These are phyloP conservation scores for Trichopoda pennipes DNA, from an alignment of 2,888 invertebrate species.

Conservation along the genomic window DNA sequence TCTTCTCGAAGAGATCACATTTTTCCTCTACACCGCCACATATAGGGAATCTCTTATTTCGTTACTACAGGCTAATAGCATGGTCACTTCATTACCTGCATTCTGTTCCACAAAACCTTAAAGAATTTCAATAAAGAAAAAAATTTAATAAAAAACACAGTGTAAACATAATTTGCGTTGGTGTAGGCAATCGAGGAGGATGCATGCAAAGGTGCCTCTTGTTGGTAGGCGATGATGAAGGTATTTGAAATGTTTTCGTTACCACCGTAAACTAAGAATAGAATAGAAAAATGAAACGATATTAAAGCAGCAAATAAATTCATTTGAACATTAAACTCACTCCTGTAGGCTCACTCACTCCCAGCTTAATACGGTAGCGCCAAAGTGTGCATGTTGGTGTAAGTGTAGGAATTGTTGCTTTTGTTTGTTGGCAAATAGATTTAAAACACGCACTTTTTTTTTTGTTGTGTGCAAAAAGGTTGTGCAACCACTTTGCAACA, in stretches of 20 bases:
- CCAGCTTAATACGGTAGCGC: constrained; percentile 62
- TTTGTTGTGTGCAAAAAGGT: constrained; percentile 29
- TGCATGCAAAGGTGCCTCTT: constrained; percentile 1
- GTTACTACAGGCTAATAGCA: not conserved
- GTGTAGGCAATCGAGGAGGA: constrained; percentile 34
- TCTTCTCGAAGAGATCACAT: no score
- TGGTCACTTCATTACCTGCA: not conserved
- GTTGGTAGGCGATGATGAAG: not conserved
- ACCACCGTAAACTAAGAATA: constrained; percentile 4
- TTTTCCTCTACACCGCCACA: no score
- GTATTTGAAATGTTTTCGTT: constrained; percentile 17
- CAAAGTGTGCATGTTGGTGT: not conserved
- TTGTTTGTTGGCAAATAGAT: constrained; percentile 58
- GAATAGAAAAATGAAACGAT: constrained; percentile 17
- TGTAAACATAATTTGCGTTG: constrained; percentile 66
- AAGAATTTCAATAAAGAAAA: constrained; percentile 9
- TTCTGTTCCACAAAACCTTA: constrained; percentile 22
- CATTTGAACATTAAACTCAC: constrained; percentile 21
- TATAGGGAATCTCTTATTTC: not conserved
- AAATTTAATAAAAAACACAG: constrained; percentile 34
- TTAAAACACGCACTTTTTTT: constrained; percentile 65
- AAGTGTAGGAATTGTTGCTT: constrained; percentile 41
- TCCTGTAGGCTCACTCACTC: not conserved
- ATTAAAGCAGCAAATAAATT: constrained; percentile 35
- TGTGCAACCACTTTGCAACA: constrained; percentile 51